Base-by-base conservation (phyloP, 1,140 invertebrate species). In the Drosophila ironensis region DNA sequence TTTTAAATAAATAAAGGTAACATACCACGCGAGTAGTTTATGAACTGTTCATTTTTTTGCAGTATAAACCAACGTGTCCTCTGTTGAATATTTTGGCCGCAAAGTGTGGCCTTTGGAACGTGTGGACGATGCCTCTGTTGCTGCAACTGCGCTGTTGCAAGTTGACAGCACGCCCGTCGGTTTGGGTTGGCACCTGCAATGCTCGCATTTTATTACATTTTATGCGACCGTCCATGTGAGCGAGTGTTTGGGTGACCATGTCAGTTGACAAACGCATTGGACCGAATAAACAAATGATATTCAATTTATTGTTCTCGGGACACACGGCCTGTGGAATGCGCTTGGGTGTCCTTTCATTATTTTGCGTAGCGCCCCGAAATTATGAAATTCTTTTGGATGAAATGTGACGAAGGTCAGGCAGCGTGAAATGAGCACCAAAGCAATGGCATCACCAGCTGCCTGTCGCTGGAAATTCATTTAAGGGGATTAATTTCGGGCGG, bases 201-300 rank as follows among this genome's bases (percentile, higher is more conserved):
- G 80, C 71, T 74, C 70, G 74, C 80, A 84, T 86, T 84, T 84
- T 80, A 84, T 84, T 86, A 75, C 74, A 78, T 84, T 84, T 72
- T 71, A 67, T 80, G 54, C 51, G 35, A 14, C 46, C 27, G 50
- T 45, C 57, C 42, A 17, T 54, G 53, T 40, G 52, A 42, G 51
- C 37, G 44, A 37, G 25, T 48, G 78, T 47, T 54, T 74, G 64
- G 60, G 38, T 46, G 38, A 51, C 48, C n/a, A 54, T 82, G 78
- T 78, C 78, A 74, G 69, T 86, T 70, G 76, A 68, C 61, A 71
- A 82, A 73, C 37, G 78, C 78, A 84, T 60, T 63, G 78, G 69
- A 73, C 51, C 80, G 78, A 71, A 82, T 78, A 78, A 82, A 74
- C 78, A 84, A 84, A 84, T 84, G 78, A 84, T 84, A 74, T 84